Evolutionary conservation across 1,140 invertebrate genomes (phyloP).

Genomic region (Drosophila azteca): DNA sequence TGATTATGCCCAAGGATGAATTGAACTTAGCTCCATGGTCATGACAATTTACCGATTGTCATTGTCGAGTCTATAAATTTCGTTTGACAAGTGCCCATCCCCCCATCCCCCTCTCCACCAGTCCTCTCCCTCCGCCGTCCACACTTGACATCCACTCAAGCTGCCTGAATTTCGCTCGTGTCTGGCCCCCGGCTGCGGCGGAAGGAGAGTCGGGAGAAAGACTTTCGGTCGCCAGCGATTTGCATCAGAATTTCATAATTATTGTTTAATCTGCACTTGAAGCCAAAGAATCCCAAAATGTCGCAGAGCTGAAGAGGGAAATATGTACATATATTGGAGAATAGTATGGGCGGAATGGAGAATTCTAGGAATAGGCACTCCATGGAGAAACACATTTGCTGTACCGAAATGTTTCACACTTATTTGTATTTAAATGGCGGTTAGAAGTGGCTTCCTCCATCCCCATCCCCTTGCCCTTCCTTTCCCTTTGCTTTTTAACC

Average conservation of each 20-base stretch:
- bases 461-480: neutral
- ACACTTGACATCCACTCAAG: conserved; percentile 45
- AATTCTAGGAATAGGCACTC: too few relatives aligned
- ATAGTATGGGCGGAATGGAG: conserved; percentile 6
- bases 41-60: conserved; percentile 67
- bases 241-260: conserved; percentile 77
- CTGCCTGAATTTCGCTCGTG: conserved; percentile 21
- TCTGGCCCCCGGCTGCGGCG: conserved; percentile 16
- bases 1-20: conserved; percentile 61
- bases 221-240: conserved; percentile 42
- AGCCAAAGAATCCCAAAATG: conserved; percentile 28
- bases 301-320: conserved; percentile 37
- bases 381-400: too few relatives aligned
- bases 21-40: conserved; percentile 54
- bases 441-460: neutral
- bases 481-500: conserved; percentile 6
- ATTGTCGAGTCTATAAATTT: conserved; percentile 78
- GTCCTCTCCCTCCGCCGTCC: conserved; percentile 10
- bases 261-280: conserved; percentile 78
- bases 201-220: neutral
- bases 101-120: conserved; percentile 1
- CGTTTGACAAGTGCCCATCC: conserved; percentile 61
- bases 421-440: neutral
- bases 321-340: conserved; percentile 4
- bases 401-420: neutral